phyloP scores from a whole-genome alignment of 2,888 invertebrate species.

The Spodoptera exigua region DNA sequence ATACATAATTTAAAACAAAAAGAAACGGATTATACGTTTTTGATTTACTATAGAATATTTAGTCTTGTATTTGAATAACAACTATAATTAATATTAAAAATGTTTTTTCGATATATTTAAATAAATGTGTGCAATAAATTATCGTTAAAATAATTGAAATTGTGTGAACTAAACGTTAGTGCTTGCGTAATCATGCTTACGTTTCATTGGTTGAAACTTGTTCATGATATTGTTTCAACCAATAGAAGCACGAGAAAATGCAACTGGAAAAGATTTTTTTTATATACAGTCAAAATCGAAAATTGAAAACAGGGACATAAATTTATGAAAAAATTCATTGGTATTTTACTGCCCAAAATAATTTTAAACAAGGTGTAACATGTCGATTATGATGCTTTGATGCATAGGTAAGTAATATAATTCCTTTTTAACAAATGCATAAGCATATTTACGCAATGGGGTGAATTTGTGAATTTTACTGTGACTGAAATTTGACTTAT shows the following conservation, averaged over 20 bases:
- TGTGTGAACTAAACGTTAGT: slow-evolving; percentile 39
- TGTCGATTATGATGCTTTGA: slow-evolving; percentile 73
- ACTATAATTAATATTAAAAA: too few relatives aligned
- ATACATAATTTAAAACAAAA: neutral
- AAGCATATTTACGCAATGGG: slow-evolving; percentile 15
- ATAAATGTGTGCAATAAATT: too few relatives aligned
- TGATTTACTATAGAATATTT: too few relatives aligned
- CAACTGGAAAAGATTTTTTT: slow-evolving; percentile 34
- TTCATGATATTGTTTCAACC: slow-evolving; percentile 3
- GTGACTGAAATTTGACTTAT: slow-evolving; percentile 73
- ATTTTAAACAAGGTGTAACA: slow-evolving; percentile 67
- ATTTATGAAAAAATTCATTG: slow-evolving; percentile 71
- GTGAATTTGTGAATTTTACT: slow-evolving; percentile 58
- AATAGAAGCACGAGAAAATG: slow-evolving; percentile 26
- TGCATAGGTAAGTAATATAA: slow-evolving; percentile 72
- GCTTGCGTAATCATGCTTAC: slow-evolving; percentile 24
- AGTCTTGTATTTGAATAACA: too few relatives aligned
- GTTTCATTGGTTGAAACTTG: slow-evolving; percentile 46
- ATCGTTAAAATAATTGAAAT: neutral
- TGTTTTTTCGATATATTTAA: too few relatives aligned
- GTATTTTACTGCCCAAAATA: slow-evolving; percentile 73
- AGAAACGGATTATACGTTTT: slow-evolving; percentile 25
- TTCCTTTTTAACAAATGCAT: slow-evolving; percentile 13
- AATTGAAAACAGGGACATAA: slow-evolving; percentile 77
- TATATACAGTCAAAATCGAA: slow-evolving; percentile 57